Conservation (phyloP, 2,888 invertebrate species). For the Drosophila mercatorum region DNA sequence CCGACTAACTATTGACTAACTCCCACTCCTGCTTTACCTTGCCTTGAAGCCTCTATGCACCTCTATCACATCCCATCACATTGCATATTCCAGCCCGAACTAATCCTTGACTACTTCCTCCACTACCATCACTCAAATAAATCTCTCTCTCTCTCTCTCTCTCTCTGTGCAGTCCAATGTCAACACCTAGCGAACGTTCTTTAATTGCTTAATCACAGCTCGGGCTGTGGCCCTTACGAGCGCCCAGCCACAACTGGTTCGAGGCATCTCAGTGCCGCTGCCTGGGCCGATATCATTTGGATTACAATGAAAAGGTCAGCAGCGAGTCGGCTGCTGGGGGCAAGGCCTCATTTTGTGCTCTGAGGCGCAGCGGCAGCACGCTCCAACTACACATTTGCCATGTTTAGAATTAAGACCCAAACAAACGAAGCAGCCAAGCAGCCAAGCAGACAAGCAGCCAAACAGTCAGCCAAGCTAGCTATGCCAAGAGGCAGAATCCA, state of each 20-base stretch:
- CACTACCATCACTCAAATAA: not conserved
- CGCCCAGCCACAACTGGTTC: not conserved
- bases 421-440: slow-evolving; percentile 30
- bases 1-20: too few relatives aligned
- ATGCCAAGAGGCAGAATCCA: slow-evolving; percentile 29
- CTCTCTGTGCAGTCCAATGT: not conserved
- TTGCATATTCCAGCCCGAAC: too few relatives aligned
- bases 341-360: slow-evolving; percentile 65
- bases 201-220: slow-evolving; percentile 11
- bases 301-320: slow-evolving; percentile 70
- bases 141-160: not conserved
- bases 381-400: slow-evolving; percentile 78
- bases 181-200: not conserved
- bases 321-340: slow-evolving; percentile 54
- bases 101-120: too few relatives aligned
- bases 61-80: too few relatives aligned
- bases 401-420: slow-evolving; percentile 78
- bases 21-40: too few relatives aligned
- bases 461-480: not conserved
- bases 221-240: not conserved
- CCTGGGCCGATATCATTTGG: slow-evolving; percentile 50
- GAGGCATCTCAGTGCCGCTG: slow-evolving; percentile 5
- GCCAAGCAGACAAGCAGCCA: not conserved
- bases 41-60: too few relatives aligned
- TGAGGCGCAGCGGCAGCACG: slow-evolving; percentile 65